These are phyloP conservation scores for Coenonympha glycerion DNA, from an alignment of 2,888 invertebrate genomes.

Conservation along the genomic window DNA sequence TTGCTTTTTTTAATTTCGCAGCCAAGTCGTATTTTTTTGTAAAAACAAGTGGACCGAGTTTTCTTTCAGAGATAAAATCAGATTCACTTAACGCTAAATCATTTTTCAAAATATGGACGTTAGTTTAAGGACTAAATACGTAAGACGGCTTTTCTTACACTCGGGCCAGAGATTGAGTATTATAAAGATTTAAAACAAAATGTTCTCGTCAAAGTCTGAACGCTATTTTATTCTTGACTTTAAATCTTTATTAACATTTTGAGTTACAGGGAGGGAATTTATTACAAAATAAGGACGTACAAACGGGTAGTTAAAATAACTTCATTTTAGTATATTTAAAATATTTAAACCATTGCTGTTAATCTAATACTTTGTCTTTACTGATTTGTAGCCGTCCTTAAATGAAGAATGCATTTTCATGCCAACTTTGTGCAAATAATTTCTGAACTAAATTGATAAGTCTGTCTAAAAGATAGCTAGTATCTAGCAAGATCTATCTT, in stretches of 20 bases:
- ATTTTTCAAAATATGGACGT: constrained; percentile 73
- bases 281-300: background rate
- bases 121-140: constrained; percentile 68
- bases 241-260: background rate
- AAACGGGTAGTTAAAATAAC: background rate
- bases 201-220: background rate
- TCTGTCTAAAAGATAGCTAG: too few species aligned
- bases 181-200: constrained; percentile 14
- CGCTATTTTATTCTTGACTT: background rate
- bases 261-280: constrained; percentile 4
- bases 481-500: too few species aligned
- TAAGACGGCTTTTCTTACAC: constrained; percentile 63
- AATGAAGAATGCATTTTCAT: too few species aligned
- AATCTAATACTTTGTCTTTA: too few species aligned
- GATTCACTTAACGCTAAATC: constrained; percentile 69
- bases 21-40: constrained; percentile 10
- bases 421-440: too few species aligned
- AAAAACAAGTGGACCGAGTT: constrained; percentile 22
- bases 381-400: too few species aligned
- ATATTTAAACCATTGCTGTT: background rate
- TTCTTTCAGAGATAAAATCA: constrained; percentile 47
- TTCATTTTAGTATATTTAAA: background rate
- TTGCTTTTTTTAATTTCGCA: constrained; percentile 10
- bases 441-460: too few species aligned
- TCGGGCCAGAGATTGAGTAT: constrained; percentile 41